These are phyloP conservation scores for Ormyrus labotus DNA, from an alignment of 2,888 invertebrate genomes.

Conservation along the genomic window DNA sequence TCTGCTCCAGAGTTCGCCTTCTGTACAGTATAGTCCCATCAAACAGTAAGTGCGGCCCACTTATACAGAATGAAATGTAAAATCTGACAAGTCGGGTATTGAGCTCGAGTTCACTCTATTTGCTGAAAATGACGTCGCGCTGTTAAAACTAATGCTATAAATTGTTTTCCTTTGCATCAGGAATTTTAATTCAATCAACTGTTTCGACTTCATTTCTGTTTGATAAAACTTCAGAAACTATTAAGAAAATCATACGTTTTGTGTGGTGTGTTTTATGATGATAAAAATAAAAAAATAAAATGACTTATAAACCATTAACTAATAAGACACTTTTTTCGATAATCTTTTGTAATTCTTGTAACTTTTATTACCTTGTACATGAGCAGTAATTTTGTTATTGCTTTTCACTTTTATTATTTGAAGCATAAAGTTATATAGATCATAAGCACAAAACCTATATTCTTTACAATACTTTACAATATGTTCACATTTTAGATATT, in stretches of 20 bases:
- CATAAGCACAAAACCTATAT: slow-evolving; percentile 31
- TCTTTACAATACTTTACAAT: slow-evolving; percentile 40
- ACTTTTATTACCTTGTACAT: slow-evolving; percentile 31
- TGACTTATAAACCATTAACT: not conserved
- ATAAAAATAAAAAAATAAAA: not conserved
- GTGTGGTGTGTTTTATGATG: no score
- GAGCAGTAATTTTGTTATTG: slow-evolving; percentile 28
- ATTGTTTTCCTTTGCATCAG: no score
- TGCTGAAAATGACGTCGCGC: no score
- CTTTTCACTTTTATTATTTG: slow-evolving; percentile 37
- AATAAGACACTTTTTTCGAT: not conserved
- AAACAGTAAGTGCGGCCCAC: slow-evolving; percentile 26
- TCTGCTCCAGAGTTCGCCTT: not conserved
- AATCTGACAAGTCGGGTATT: not conserved
- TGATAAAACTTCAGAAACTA: no score
- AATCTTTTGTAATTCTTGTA: not conserved
- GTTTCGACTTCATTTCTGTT: no score
- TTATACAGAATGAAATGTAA: slow-evolving; percentile 14
- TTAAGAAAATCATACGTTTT: no score
- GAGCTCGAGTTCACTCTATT: no score
- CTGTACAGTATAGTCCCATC: not conserved
- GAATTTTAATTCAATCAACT: no score
- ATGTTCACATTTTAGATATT: slow-evolving; percentile 37
- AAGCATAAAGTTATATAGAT: slow-evolving; percentile 28
- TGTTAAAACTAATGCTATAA: no score